These are phyloP conservation scores for Cistogaster globosa DNA, from an alignment of 2,888 invertebrate genomes.

Conservation along the genomic window DNA sequence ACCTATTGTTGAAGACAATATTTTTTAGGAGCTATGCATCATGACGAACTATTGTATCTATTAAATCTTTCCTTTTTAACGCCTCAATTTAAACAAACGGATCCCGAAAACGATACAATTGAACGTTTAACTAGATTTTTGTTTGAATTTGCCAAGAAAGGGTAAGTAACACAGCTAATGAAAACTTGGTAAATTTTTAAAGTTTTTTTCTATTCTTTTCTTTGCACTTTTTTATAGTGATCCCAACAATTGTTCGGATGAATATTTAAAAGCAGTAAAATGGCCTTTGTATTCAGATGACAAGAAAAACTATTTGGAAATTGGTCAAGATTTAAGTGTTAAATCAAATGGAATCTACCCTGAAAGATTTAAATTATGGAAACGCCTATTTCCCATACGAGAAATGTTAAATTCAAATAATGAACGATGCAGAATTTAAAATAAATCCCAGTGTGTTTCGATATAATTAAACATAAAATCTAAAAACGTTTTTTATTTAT, in stretches of 20 bases:
- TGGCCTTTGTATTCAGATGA: conserved; percentile 77
- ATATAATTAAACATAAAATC: no score
- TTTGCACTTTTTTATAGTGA: conserved; percentile 73
- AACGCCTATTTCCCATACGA: conserved; percentile 74
- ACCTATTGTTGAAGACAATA: conserved; percentile 59
- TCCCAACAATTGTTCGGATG: conserved; percentile 79
- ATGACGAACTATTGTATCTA: conserved; percentile 84
- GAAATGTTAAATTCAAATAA: conserved; percentile 50
- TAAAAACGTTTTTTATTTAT: no score
- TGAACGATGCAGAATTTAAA: conserved; percentile 38
- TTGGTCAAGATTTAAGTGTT: conserved; percentile 75
- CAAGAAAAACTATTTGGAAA: conserved; percentile 78
- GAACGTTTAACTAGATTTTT: conserved; percentile 83
- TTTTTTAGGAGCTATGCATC: conserved; percentile 82
- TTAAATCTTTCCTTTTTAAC: conserved; percentile 77
- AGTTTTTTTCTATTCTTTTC: background rate
- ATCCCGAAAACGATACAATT: conserved; percentile 82
- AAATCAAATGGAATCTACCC: conserved; percentile 75
- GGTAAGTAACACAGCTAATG: conserved; percentile 2
- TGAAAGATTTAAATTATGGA: conserved; percentile 76
- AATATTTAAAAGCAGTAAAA: conserved; percentile 74
- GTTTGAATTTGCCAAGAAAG: conserved; percentile 80
- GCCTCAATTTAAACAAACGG: conserved; percentile 80
- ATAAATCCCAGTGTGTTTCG: no score
- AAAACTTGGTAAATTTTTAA: background rate